A percentile compares a stretch with the other conserved stretches of the same genome.
These are phyloP conservation scores for Muscicapa striata DNA, from an alignment of 2,797 vertebrate species.

Conservation along the genomic window DNA sequence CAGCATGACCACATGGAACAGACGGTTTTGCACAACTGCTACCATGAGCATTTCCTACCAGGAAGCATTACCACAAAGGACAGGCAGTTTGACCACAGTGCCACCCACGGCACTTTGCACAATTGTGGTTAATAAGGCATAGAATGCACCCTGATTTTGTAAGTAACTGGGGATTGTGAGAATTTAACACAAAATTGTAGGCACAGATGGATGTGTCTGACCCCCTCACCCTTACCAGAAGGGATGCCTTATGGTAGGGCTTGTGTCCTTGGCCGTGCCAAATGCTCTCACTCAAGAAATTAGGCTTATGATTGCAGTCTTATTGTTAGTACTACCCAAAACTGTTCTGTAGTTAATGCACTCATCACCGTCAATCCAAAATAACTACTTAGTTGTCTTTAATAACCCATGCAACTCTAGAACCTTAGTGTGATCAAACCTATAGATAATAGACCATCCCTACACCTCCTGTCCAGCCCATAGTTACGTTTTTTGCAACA, in stretches of 20 bases:
- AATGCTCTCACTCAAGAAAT: neutral
- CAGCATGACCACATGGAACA: neutral
- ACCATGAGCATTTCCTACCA: neutral
- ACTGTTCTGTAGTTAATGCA: neutral
- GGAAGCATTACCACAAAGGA: neutral
- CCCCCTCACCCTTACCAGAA: neutral
- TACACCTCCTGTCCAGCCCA: neutral
- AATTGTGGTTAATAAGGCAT: no score
- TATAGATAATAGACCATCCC: neutral
- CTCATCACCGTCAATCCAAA: neutral
- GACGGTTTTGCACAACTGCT: neutral
- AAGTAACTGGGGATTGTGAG: neutral
- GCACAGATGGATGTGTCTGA: neutral
- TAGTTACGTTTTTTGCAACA: neutral
- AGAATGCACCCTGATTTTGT: neutral
- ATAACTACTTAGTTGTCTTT: neutral
- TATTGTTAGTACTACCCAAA: neutral
- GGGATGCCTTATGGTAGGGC: neutral
- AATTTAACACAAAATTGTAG: neutral
- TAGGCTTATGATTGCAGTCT: no score
- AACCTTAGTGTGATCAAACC: neutral
- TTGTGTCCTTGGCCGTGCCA: rapidly evolving
- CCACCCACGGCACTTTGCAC: neutral
- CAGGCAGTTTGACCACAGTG: neutral
- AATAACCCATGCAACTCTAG: neutral